Evolutionary conservation across 2,888 invertebrate genomes (phyloP).

Genomic region (Parnassius apollo): DNA sequence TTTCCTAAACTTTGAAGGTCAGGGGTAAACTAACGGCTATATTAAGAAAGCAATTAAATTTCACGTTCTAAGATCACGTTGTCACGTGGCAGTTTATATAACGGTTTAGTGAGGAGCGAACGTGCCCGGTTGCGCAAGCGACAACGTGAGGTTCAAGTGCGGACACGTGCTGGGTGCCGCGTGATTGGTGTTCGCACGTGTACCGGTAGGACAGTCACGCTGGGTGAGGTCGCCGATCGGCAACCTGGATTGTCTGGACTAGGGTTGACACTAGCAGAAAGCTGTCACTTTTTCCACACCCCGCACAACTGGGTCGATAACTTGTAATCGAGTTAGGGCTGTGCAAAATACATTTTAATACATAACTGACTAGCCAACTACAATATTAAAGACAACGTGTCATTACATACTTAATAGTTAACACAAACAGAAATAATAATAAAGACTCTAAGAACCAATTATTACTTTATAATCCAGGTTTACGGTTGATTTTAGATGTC

Average conservation of each 20-base stretch:
- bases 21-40: constrained; percentile 36
- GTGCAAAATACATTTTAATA: too few relatives aligned
- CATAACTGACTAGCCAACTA: too few relatives aligned
- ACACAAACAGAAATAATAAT: too few relatives aligned
- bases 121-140: constrained; percentile 68
- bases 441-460: too few relatives aligned
- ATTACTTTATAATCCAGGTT: too few relatives aligned
- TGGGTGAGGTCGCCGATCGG: constrained; percentile 46
- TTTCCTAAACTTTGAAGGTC: constrained; percentile 27
- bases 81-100: constrained; percentile 77
- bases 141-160: constrained; percentile 75
- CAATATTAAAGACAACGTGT: too few relatives aligned
- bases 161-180: constrained; percentile 68
- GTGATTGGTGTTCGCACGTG: constrained; percentile 65
- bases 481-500: too few relatives aligned
- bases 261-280: constrained; percentile 4
- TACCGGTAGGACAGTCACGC: constrained; percentile 47
- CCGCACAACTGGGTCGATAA: too few relatives aligned
- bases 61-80: constrained; percentile 70
- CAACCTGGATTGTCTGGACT: constrained; percentile 25
- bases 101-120: constrained; percentile 62
- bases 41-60: constrained; percentile 51
- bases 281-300: background rate
- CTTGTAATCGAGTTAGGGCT: too few relatives aligned
- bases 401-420: too few relatives aligned